Conservation (phyloP, 2,888 invertebrate genomes). For the Blastobasis adustella region DNA sequence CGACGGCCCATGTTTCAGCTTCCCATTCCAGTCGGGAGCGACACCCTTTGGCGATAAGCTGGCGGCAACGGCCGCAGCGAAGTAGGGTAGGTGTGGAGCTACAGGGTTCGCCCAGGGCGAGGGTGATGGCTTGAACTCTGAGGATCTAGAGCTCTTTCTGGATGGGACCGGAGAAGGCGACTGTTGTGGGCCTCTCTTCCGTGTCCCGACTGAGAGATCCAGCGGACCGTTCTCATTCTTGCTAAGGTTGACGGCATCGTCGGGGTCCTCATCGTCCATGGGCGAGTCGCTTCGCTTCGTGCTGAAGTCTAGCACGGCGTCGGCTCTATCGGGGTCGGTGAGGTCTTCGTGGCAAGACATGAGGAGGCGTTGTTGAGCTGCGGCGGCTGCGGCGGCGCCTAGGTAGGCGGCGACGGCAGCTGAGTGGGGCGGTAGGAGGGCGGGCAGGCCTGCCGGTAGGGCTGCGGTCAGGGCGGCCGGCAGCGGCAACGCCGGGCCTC, state of each 20-base stretch:
- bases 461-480: conserved; percentile 79
- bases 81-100: conserved; percentile 86
- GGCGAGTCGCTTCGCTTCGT: conserved; percentile 77
- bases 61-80: conserved; percentile 86
- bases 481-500: conserved; percentile 63
- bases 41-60: conserved; percentile 84
- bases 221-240: conserved; percentile 84
- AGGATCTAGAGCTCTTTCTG: conserved; percentile 78
- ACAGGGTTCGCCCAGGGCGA: conserved; percentile 88
- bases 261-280: conserved; percentile 51
- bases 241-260: conserved; percentile 82
- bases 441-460: conserved; percentile 80
- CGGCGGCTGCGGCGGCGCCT: conserved; percentile 82
- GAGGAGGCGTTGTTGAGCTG: conserved; percentile 84
- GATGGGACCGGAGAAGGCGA: conserved; percentile 76
- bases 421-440: conserved; percentile 84
- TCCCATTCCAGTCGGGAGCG: conserved; percentile 85
- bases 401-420: conserved; percentile 89
- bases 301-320: conserved; percentile 87
- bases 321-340: conserved; percentile 74
- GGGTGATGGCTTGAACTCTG: conserved; percentile 81
- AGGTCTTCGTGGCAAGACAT: conserved; percentile 85
- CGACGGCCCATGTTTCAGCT: conserved; percentile 80
- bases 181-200: conserved; percentile 82
- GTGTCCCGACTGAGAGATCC: conserved; percentile 85